Percentiles rank a stretch among this genome's conserved stretches.
Conservation (phyloP, 2,797 vertebrate species). For the Jordanella pulchra region DNA sequence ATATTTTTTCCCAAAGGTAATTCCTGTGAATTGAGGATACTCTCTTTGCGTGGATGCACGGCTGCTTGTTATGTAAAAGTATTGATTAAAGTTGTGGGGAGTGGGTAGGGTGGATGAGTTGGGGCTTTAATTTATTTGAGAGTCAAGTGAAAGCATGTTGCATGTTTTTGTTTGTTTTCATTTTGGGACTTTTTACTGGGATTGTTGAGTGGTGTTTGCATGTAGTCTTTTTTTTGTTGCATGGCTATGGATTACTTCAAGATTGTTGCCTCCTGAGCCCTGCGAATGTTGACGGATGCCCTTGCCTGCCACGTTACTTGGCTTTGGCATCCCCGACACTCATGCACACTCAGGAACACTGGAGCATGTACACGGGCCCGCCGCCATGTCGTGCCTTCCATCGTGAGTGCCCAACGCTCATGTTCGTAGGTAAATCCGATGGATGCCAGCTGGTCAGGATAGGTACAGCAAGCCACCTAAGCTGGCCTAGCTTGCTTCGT, state of each 20-base stretch:
- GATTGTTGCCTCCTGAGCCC: constrained; percentile 55
- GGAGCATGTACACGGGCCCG: constrained; percentile 58
- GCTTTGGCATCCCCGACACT: constrained; percentile 68
- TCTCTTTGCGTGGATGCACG: constrained; percentile 81
- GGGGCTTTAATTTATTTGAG: constrained; percentile 38
- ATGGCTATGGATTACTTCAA: constrained; percentile 63
- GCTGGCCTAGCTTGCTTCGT: constrained; percentile 51
- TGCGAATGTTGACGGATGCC: constrained; percentile 73
- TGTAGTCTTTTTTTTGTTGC: constrained; percentile 68
- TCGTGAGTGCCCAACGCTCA: constrained; percentile 78
- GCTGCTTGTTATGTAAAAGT: constrained; percentile 77
- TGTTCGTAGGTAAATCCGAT: constrained; percentile 76
- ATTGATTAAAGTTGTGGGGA: constrained; percentile 43
- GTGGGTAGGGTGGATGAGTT: constrained; percentile 40
- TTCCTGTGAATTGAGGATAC: constrained; percentile 75
- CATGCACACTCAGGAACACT: constrained; percentile 66
- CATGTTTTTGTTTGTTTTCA: constrained; percentile 60
- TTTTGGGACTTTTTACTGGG: constrained; percentile 31
- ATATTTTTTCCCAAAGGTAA: constrained; percentile 46
- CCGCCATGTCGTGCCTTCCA: constrained; percentile 70
- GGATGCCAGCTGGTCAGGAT: constrained; percentile 62
- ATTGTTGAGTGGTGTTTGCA: constrained; percentile 55
- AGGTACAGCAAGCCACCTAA: constrained; percentile 51
- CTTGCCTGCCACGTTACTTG: constrained; percentile 53
- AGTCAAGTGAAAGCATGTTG: constrained; percentile 59